Evolutionary conservation across 1,140 invertebrate genomes (phyloP), one percentile per base, ranked within the genome.

Genomic region (Himalopsyche phryganea): DNA sequence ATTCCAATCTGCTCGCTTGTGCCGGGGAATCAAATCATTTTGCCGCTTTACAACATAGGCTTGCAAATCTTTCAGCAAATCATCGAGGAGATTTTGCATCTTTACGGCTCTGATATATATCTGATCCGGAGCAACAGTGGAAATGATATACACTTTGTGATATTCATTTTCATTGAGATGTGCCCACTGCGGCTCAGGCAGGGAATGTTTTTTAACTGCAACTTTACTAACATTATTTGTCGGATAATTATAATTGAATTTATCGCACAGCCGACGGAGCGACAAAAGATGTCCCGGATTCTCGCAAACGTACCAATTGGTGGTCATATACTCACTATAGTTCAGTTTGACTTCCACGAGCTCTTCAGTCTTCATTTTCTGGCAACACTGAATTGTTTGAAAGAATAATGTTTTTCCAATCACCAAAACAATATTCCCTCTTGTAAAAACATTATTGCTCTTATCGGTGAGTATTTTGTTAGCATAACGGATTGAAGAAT

Each of bases 351-450:
- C 61, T 6, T 17, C 42, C 6, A 52, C 14, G 36, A 40, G 17
- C 19, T 53, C 36, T 14, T 23, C 7, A 2, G 40, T 20, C 10
- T 50, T 19, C 9, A 63, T 10, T 10, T 33, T 17, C 41, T 52
- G 48, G 45, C 47, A 51, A 18, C 47, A 52, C 15, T 60, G 52
- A 11, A 63, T 17, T 18, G 45, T 44, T 11, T 76, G 70, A 3
- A 78, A 63, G 32, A 72, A 72, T 10, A 76, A 58, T 40, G 65
- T 68, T 32, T 74, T 75, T n/a, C 70, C 71, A 18, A 77, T 52
- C 1, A 66, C 66, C 50, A 76, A 40, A 4, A 55, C 55, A 6
- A 77, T 65, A 50, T 66, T 63, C 5, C 68, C 74, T 64, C 68
- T 69, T 33, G 75, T 44, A 40, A 71, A 71, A 3, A 72, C 18